Base-by-base conservation (phyloP, 2,113 vertebrate species). In the Rattus rattus region DNA sequence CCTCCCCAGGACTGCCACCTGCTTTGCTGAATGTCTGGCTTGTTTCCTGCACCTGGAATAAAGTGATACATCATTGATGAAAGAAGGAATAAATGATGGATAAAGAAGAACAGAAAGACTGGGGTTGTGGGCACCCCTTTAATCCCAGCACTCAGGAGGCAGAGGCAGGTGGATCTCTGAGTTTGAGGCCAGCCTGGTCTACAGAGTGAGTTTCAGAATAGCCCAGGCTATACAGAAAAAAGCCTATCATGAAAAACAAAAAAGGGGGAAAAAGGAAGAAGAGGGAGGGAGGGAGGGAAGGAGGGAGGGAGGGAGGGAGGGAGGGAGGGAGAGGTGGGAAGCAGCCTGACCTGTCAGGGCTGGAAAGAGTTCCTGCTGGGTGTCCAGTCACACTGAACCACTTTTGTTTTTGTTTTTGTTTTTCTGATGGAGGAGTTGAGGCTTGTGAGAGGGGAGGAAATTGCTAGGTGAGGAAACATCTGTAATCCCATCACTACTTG, bases 11-110 rank as follows among this genome's bases (percentile, higher is more conserved):
- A 36, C 4, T 5, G 2, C 13, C 95, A 75, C 79, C 93, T 84
- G 76, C 79, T 90, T 70, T 6, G 28, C n/a, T 90, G 33, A 30
- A 75, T 1, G 52, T 93, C 84, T 92, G 88, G 88, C 88, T 97
- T 47, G 89, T 91, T 81, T 89, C 30, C 59, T 63, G 88, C 76
- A 88, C 80, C 67, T 96, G 77, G 92, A 84, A 56, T 76, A 79
- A 5, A 93, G 93, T 77, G 72, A 86, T 65, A 91, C 88, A 83
- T 94, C 88, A 80, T 47, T 72, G 67, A 65, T 22, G 43, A 77
- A 56, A 63, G 90, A 65, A 77, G 59, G 56, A 92, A 91, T 72
- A 75, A 69, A 2, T 30, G 84, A 93, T 77, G 39, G 43, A 28
- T 67, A 54, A 77, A 63, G 33, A 43, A 70, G 72, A 80, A 83